Conservation (phyloP, 2,888 invertebrate genomes). For the Odontothrips loti region DNA sequence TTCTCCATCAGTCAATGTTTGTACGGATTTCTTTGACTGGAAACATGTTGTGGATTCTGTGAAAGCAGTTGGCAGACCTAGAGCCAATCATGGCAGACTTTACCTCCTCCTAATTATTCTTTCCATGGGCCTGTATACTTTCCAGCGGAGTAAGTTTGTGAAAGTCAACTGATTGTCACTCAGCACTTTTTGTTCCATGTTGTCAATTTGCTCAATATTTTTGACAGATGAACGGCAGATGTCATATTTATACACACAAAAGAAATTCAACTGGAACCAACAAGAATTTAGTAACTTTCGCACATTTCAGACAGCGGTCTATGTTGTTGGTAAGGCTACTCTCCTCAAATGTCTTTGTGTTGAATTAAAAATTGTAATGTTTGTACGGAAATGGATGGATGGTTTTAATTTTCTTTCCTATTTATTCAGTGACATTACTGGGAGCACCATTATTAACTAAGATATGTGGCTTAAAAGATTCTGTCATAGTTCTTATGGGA, state of each 20-base stretch:
- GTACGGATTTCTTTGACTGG: constrained; percentile 64
- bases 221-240: constrained; percentile 70
- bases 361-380: constrained; percentile 32
- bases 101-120: constrained; percentile 66
- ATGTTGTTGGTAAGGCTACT: constrained; percentile 54
- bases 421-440: constrained; percentile 57
- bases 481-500: constrained; percentile 67
- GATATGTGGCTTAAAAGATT: constrained; percentile 62
- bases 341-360: not conserved
- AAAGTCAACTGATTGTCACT: constrained; percentile 28
- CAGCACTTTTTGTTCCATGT: not conserved
- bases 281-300: constrained; percentile 66
- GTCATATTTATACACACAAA: constrained; percentile 67
- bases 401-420: no score
- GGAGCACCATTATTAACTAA: constrained; percentile 69
- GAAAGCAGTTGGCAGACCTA: constrained; percentile 56
- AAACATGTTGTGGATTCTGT: constrained; percentile 62
- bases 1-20: not conserved
- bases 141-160: constrained; percentile 58
- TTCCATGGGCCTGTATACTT: constrained; percentile 74
- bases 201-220: constrained; percentile 25
- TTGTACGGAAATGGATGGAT: no score
- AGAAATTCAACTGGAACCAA: constrained; percentile 68
- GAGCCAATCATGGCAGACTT: constrained; percentile 56
- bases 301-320: constrained; percentile 66